Percentiles rank a stretch among this genome's conserved stretches.
These are phyloP conservation scores for Acholoe squamosa DNA, from an alignment of 2,888 invertebrate genomes.

Conservation along the genomic window DNA sequence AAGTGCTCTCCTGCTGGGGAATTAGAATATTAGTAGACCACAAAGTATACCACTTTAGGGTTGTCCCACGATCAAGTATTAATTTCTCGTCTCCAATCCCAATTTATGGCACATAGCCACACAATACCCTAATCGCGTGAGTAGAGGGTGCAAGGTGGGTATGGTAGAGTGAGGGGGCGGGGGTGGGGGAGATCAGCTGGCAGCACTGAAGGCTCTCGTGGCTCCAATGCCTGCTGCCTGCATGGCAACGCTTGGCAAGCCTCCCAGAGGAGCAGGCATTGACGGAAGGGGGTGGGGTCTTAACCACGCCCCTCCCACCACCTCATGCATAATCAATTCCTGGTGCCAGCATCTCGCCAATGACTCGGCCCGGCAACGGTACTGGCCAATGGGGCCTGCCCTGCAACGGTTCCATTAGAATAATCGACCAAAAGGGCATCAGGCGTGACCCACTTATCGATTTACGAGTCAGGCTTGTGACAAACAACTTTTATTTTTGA, in stretches of 20 bases:
- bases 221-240: slow-evolving; percentile 25
- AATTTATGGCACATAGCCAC: too few species aligned
- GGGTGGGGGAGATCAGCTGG: slow-evolving; percentile 3
- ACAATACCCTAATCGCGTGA: too few species aligned
- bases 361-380: slow-evolving; percentile 38
- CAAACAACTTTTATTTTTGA: slow-evolving; percentile 42
- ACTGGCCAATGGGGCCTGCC: slow-evolving; percentile 22
- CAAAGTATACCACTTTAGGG: too few species aligned
- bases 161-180: background rate
- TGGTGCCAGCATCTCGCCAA: background rate
- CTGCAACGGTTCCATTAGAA: slow-evolving; percentile 23
- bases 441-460: slow-evolving; percentile 45
- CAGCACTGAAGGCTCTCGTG: background rate
- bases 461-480: background rate
- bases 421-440: background rate
- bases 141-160: too few species aligned
- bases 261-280: background rate
- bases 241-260: slow-evolving; percentile 30
- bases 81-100: too few species aligned
- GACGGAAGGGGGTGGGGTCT: background rate
- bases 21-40: too few species aligned
- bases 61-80: too few species aligned
- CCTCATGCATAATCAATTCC: background rate
- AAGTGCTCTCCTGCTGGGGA: too few species aligned
- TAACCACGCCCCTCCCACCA: background rate